Percentiles rank a stretch among this genome's conserved stretches.
Conservation (phyloP, 2,888 invertebrate species). For the Acanthosoma haemorrhoidale region DNA sequence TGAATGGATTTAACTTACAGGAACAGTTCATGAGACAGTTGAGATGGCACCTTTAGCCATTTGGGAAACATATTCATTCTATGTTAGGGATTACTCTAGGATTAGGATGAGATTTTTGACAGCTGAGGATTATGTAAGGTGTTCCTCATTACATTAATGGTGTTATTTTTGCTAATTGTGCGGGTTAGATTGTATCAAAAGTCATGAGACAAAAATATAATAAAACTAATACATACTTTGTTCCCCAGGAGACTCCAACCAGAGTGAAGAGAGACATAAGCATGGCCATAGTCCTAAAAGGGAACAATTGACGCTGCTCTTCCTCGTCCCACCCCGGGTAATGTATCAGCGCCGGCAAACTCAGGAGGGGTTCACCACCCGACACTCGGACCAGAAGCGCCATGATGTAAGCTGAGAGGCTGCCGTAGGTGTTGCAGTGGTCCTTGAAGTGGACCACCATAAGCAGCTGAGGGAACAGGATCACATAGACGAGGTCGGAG, state of each 20-base stretch:
- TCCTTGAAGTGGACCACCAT: constrained; percentile 95
- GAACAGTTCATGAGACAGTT: too few relatives aligned
- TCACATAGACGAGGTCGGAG: constrained; percentile 97
- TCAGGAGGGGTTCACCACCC: constrained; percentile 82
- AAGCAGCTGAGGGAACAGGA: constrained; percentile 94
- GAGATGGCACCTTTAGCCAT: too few relatives aligned
- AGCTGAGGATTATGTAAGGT: too few relatives aligned
- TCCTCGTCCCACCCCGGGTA: constrained; percentile 77
- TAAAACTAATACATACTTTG: constrained; percentile 59
- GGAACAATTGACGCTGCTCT: constrained; percentile 70
- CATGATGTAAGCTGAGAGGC: constrained; percentile 79
- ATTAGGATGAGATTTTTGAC: too few relatives aligned
- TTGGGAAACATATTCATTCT: too few relatives aligned
- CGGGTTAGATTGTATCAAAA: too few relatives aligned
- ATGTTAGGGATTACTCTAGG: too few relatives aligned
- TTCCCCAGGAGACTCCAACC: constrained; percentile 72
- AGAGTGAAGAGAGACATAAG: constrained; percentile 74
- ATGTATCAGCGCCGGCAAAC: constrained; percentile 74
- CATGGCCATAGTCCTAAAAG: constrained; percentile 96
- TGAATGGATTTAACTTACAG: too few relatives aligned
- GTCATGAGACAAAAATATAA: too few relatives aligned
- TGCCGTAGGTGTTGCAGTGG: constrained; percentile 95
- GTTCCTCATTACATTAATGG: too few relatives aligned
- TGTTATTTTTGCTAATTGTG: too few relatives aligned
- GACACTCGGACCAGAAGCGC: constrained; percentile 76